Evolutionary conservation across 2,888 invertebrate species (phyloP), one percentile per base, ranked within the genome.

Genomic region (Automeris io): DNA sequence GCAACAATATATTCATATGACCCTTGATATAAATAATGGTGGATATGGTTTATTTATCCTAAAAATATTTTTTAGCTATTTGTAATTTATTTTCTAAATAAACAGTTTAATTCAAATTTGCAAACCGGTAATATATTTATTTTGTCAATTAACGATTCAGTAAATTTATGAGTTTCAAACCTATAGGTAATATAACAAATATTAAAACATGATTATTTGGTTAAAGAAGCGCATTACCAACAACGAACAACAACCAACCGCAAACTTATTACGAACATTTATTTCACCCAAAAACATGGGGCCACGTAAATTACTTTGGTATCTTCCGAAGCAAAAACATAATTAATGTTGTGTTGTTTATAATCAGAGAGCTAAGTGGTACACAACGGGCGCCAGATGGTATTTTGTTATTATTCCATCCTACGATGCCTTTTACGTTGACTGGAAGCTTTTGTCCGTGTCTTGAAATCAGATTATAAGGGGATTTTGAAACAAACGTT

Each of bases 261-360:
- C 66, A 57, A 63, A 70, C 62, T 70, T 74, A 76, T 75, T 71
- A 61, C 69, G 61, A 74, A 67, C 74, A 76, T 77, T 77, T 68
- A 61, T 77, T 77, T 70, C 42, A 44, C 49, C 60, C 55, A 62
- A 70, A 73, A 74, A 68, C 57, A 52, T 48, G 54, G 54, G 50
- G 59, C 56, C 63, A 67, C 72, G 70, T 75, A 74, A 80, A 80
- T 77, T 66, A 71, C 71, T 71, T 58, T 50, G 64, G 68, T 64
- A 76, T 73, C 75, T 73, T 70, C 57, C 61, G 64, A 71, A 73
- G 71, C 73, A 78, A 76, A 79, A 80, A 79, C 72, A 70, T 79
- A 77, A 80, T 81, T 79, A 79, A 80, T 80, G 75, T 71, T 70
- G 55, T 60, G 70, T 66, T 74, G 72, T 76, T 78, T 71, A 75